These are phyloP conservation scores for Corythaixoides concolor DNA, from an alignment of 2,113 vertebrate genomes.

Conservation along the genomic window DNA sequence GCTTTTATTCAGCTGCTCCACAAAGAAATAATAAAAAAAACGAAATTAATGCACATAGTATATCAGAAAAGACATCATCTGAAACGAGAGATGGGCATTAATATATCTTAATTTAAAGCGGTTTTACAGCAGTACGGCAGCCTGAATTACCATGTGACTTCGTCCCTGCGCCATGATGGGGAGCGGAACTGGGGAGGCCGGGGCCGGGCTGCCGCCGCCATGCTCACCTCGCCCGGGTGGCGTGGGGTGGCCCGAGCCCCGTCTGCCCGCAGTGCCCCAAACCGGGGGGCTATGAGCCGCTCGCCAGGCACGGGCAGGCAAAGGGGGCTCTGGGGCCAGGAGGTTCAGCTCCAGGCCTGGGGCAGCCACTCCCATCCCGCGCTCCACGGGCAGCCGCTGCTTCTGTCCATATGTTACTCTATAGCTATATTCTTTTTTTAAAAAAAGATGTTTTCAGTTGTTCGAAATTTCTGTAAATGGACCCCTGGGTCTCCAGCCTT, in stretches of 20 bases:
- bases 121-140: fast-evolving
- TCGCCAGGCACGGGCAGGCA: too few relatives aligned
- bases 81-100: not conserved
- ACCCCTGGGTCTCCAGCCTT: too few relatives aligned
- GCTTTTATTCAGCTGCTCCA: not conserved
- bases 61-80: not conserved
- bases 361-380: not conserved
- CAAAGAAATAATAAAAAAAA: not conserved
- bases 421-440: fast-evolving
- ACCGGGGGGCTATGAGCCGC: not conserved
- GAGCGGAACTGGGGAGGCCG: not conserved
- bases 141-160: fast-evolving
- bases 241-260: not conserved
- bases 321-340: not conserved
- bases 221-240: fast-evolving
- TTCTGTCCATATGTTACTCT: fast-evolving
- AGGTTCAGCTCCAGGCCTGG: not conserved
- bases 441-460: too few relatives aligned
- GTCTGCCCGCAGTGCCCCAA: fast-evolving
- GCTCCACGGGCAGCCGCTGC: not conserved
- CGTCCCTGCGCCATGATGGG: fast-evolving
- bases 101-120: fast-evolving
- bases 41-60: not conserved
- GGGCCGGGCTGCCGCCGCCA: not conserved
- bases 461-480: not conserved